Evolutionary conservation across 2,797 vertebrate genomes (phyloP), one percentile per base, ranked within the genome.

Genomic region (Bradypus variegatus): DNA sequence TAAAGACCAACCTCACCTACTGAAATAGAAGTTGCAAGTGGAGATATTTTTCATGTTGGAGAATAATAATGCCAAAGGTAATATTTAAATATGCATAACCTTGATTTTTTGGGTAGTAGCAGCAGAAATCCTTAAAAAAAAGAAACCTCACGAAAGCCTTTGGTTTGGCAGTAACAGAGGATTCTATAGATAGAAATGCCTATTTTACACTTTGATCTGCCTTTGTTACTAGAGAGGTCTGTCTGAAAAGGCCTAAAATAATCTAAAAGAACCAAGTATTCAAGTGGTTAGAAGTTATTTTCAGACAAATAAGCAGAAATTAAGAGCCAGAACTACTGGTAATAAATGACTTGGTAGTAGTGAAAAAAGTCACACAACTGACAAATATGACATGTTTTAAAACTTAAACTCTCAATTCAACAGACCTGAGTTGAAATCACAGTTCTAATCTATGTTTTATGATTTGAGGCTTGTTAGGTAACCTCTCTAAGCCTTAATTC

Each of bases 301-400:
- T 78, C 69, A 90, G 70, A 48, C 33, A 78, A 92, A 77, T 82
- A 50, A 70, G 19, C 60, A 94, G 31, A 89, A 93, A 88, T 33
- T 79, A 76, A 81, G 25, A 82, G 31, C 67, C 60, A 92, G 84
- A 92, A 92, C 25, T 82, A 64, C 41, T 73, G 48, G 60, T 67
- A 69, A 73, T 41, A 88, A 91, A 65, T 65, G 36, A 53, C 19
- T 80, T 36, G 8, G 23, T 36, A 72, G 4, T n/a, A 69, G 18
- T 58, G 36, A 84, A 83, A 64, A 48, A 88, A 72, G 58, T 84
- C 38, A 93, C 6, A 75, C 29, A 75, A 81, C 19, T 58, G 50
- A 29, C 67, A 85, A 89, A 75, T 86, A 6, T 75, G 75, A 64
- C 33, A n/a, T 79, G 14, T 14, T 41, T 67, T 65, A 89, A 29